These are phyloP conservation scores for Erythrocercus mccallii DNA, from an alignment of 2,113 vertebrate species.

Conservation along the genomic window DNA sequence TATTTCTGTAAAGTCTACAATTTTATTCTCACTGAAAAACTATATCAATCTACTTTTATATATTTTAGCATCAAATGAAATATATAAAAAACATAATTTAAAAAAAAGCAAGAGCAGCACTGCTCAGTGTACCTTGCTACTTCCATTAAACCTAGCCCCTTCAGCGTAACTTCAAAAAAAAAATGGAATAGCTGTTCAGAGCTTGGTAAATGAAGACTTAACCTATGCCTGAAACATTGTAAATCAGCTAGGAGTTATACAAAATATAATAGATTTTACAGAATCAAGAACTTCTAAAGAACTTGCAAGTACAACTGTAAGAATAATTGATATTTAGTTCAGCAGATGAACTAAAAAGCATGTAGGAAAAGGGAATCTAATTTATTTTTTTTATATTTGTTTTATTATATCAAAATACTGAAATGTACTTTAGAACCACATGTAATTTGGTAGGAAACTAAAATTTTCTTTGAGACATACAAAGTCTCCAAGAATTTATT, in stretches of 20 bases:
- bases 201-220: background rate
- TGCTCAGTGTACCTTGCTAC: background rate
- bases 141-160: background rate
- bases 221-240: background rate
- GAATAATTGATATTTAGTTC: background rate
- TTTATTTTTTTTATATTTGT: background rate
- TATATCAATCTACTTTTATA: background rate
- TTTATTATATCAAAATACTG: background rate
- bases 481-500: background rate
- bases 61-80: background rate
- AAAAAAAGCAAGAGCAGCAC: background rate
- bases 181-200: background rate
- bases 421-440: background rate
- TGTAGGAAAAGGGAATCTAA: background rate
- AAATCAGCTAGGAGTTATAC: background rate
- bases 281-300: background rate
- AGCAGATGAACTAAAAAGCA: background rate
- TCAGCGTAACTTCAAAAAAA: background rate
- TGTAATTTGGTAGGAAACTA: background rate
- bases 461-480: background rate
- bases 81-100: background rate
- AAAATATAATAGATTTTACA: background rate
- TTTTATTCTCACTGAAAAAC: background rate
- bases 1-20: background rate
- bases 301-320: background rate